Evolutionary conservation across 2,113 vertebrate species (phyloP), one percentile per base, ranked within the genome.

Genomic region (Gallinago paraguaiae): DNA sequence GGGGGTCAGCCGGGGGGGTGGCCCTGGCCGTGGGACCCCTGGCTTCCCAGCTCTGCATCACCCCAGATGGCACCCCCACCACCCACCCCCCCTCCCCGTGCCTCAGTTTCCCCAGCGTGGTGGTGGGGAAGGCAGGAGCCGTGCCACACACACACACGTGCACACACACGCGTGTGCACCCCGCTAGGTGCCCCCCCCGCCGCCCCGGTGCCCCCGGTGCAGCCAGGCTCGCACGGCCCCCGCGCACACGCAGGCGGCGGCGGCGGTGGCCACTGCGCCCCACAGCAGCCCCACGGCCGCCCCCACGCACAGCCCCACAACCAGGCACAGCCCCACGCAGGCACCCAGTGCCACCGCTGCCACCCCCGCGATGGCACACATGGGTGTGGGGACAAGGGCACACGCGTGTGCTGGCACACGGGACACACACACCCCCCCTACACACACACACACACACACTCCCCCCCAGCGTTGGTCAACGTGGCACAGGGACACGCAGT

Each of bases 51-150:
- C 27, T 54, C 25, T 7, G 20, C 22, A 25, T 35, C 37, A 4
- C 78, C 41, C 30, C 0, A 4, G 10, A 2, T 1, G 22, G 23
- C 10, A 5, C 31, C 13, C 8, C 12, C 16, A 8, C 37, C 37
- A 37, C 37, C 37, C 37, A 37, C 37, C 63, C 1, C 41, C n/a
- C n/a, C n/a, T n/a, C 41, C 41, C 63, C 1, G 17, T 45, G 74
- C 68, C 68, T 64, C 74, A 13, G 67, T 50, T 54, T 79, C 53
- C 85, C 46, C 60, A 7, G 43, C 6, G 35, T 23, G 35, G 9
- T 23, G 4, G 24, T 25, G 23, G 25, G 25, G 37, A 37, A 33
- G 18, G 28, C 37, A 9, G 48, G 48, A 19, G 25, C n/a, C 6
- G 5, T 8, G 23, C 31, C 50, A n/a, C 9, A 7, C 64, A 7